phyloP scores from a whole-genome alignment of 2,113 vertebrate genomes.

The Myotis davidii region DNA sequence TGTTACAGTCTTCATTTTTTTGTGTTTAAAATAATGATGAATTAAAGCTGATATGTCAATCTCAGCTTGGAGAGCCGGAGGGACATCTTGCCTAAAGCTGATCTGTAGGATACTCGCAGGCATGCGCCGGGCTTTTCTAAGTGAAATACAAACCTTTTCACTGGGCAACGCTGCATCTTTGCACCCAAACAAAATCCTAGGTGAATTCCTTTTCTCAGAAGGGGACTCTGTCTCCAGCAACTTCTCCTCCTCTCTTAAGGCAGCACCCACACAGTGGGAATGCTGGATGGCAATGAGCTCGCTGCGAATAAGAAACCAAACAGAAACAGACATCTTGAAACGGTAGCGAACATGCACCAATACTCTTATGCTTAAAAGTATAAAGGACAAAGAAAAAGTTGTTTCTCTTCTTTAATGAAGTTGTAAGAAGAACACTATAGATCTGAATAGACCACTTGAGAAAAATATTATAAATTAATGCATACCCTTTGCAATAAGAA shows the following conservation, averaged over 20 bases:
- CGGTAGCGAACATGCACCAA: rapidly evolving
- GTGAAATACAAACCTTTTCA: constrained; percentile 74
- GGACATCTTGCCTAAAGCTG: no score
- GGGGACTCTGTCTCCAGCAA: constrained; percentile 4
- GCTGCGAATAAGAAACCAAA: constrained; percentile 66
- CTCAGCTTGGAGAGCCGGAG: no score
- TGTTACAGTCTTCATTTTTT: no score
- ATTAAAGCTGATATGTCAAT: no score
- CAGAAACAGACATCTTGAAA: not conserved
- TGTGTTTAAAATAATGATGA: no score
- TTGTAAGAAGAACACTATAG: not conserved
- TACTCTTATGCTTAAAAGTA: not conserved
- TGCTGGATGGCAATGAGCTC: constrained; percentile 52
- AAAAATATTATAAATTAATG: not conserved
- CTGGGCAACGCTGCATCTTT: not conserved
- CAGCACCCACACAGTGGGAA: constrained; percentile 49
- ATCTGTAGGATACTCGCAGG: no score
- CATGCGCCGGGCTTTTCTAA: not conserved
- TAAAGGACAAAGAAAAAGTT: not conserved
- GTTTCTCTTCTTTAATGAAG: not conserved
- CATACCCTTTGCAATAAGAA: not conserved
- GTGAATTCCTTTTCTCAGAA: constrained; percentile 59
- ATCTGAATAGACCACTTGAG: not conserved
- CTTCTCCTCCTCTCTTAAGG: constrained; percentile 49
- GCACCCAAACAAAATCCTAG: constrained; percentile 45